Evolutionary conservation across 2,888 invertebrate genomes (phyloP).

Genomic region (Polietes domitor): DNA sequence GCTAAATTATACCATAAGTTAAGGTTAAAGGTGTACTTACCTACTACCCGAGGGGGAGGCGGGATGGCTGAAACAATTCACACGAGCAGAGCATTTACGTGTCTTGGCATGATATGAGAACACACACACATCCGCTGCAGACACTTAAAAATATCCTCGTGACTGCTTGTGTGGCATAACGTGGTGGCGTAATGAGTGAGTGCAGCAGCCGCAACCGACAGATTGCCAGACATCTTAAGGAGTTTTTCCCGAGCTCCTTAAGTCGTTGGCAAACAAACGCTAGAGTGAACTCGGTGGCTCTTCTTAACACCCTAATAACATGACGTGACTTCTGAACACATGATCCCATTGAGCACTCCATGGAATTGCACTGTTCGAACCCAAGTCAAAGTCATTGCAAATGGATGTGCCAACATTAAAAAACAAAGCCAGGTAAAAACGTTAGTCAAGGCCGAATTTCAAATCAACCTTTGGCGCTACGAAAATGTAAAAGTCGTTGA

Average conservation of each 20-base stretch:
- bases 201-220: background rate
- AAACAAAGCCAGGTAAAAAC: background rate
- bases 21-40: constrained; percentile 49
- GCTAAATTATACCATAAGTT: constrained; percentile 54
- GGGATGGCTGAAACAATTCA: background rate
- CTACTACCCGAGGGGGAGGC: constrained; percentile 11
- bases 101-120: constrained; percentile 36
- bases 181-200: background rate
- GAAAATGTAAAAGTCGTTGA: too few relatives aligned
- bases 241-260: background rate
- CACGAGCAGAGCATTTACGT: background rate
- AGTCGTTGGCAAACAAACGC: constrained; percentile 42
- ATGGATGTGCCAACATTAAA: background rate
- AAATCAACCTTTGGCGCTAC: too few relatives aligned
- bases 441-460: too few relatives aligned
- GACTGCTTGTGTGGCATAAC: background rate
- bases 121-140: background rate
- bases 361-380: background rate
- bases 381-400: background rate
- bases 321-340: constrained; percentile 39
- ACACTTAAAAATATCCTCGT: background rate
- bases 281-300: background rate
- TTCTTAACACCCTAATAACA: constrained; percentile 49
- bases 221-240: background rate
- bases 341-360: background rate